Base-by-base conservation (phyloP, 35 echinoderm and acorn worm genomes). In the Lytechinus variegatus region DNA sequence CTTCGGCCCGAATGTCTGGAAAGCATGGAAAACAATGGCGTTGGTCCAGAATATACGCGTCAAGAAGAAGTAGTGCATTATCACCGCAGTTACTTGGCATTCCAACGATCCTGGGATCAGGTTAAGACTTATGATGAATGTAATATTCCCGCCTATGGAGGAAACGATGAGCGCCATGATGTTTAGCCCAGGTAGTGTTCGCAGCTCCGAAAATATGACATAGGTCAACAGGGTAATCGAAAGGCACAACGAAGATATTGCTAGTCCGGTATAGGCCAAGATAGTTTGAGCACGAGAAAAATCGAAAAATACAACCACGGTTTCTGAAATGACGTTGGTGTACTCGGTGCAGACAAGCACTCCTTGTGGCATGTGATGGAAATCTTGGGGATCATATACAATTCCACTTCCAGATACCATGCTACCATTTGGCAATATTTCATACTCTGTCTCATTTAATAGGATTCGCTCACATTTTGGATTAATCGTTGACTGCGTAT, bases 111-210 rank as follows among this genome's bases (percentile, higher is more conserved):
- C 94, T 27, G 94, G 87, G 3, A 54, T 95, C 9, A 95, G 61
- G 27, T 27, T 95, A 21, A 95, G 54, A 71, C 95, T 95, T 7
- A 96, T 54, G 3, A 97, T 28, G 12, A 99, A 95, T 5, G 95
- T 95, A 13, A 86, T 95, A 55, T 99, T 95, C 54, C 96, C 94
- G 10, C 89, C 54, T 8, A 97, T 52, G 4, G 91, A 94, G 9
- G 96, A 87, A 14, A 95, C 86, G 10, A 96, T 96, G 3, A 99
- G 96, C 2, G 95, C 61, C 94, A 99, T 96, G 14, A 99, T 61
- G 87, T 97, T 97, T 87, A 96, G 56, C 11, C 98, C 98, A 27
- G 98, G 98, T 4, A 99, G 92, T 11, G 98, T 99, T 1, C 98
- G 95, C 10, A 99, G 91, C 58, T 99, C 97, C n/a, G 72, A 52